A percentile compares a stretch with the other conserved stretches of the same genome.
These are phyloP conservation scores for Ardeotis arabs DNA, from an alignment of 2,113 vertebrate species.

Conservation along the genomic window DNA sequence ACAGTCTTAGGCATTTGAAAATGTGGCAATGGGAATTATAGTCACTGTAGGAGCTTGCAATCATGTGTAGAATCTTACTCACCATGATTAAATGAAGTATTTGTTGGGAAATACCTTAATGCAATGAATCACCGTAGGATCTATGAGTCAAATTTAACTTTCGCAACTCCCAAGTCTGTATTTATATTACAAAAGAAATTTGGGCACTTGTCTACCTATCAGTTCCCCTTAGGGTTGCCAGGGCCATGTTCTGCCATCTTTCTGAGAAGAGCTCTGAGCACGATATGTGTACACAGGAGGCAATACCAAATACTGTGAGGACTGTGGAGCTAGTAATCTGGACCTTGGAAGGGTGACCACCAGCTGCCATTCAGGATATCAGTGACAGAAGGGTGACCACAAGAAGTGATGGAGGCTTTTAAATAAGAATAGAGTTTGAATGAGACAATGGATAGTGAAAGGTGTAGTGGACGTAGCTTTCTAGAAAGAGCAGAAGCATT, in stretches of 20 bases:
- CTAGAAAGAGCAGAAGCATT: neutral
- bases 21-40: neutral
- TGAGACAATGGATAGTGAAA: neutral
- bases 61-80: neutral
- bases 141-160: neutral
- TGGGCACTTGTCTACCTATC: neutral
- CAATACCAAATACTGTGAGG: neutral
- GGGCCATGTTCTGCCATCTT: neutral
- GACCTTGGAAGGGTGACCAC: fast-evolving
- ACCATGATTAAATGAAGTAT: neutral
- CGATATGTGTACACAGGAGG: fast-evolving
- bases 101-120: neutral
- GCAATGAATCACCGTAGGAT: neutral
- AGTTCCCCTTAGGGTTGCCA: neutral
- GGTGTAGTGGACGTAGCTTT: neutral
- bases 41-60: neutral
- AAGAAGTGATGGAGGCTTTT: neutral
- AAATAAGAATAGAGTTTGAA: neutral
- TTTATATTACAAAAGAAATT: neutral
- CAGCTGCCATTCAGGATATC: neutral
- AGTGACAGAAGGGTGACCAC: neutral
- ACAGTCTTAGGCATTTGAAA: neutral
- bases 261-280: neutral
- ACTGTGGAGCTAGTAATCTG: neutral
- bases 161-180: neutral